Percentiles rank a stretch among this genome's conserved stretches.
phyloP scores from a whole-genome alignment of 2,797 vertebrate species.

The Sylvilagus floridanus region DNA sequence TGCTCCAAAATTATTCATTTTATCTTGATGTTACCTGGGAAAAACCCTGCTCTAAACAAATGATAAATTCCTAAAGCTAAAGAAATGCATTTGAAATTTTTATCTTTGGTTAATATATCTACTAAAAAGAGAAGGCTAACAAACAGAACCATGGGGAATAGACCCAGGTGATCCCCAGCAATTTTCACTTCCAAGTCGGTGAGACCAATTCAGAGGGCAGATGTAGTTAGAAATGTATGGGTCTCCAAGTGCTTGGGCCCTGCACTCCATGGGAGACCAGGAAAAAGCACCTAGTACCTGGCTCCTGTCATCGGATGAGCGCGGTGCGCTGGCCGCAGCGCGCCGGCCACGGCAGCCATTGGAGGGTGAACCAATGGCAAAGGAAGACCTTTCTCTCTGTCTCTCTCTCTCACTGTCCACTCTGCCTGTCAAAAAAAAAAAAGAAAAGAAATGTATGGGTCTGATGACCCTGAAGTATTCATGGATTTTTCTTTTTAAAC shows the following conservation, averaged over 20 bases:
- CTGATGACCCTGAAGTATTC: background rate
- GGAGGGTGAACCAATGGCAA: too few species aligned
- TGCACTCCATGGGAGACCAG: too few species aligned
- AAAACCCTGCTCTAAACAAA: conserved; percentile 21
- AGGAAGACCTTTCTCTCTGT: too few species aligned
- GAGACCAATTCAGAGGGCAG: background rate
- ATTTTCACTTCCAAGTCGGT: conserved; percentile 19
- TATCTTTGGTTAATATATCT: conserved; percentile 32
- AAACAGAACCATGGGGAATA: background rate
- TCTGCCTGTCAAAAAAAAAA: too few species aligned
- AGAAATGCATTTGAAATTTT: background rate
- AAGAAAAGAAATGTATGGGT: background rate
- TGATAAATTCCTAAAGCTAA: conserved; percentile 18
- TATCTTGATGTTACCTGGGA: conserved; percentile 21
- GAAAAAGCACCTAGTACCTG: too few species aligned
- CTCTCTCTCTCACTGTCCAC: too few species aligned
- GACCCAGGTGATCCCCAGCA: background rate
- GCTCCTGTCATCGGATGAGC: too few species aligned
- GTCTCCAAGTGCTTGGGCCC: too few species aligned
- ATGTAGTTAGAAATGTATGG: background rate
- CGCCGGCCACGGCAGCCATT: too few species aligned
- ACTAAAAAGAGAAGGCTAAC: conserved; percentile 7
- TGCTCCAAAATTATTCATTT: background rate
- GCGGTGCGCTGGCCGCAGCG: too few species aligned
- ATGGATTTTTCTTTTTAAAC: background rate